These are phyloP conservation scores for Isurus oxyrinchus DNA, from an alignment of 2,113 vertebrate species.

Conservation along the genomic window DNA sequence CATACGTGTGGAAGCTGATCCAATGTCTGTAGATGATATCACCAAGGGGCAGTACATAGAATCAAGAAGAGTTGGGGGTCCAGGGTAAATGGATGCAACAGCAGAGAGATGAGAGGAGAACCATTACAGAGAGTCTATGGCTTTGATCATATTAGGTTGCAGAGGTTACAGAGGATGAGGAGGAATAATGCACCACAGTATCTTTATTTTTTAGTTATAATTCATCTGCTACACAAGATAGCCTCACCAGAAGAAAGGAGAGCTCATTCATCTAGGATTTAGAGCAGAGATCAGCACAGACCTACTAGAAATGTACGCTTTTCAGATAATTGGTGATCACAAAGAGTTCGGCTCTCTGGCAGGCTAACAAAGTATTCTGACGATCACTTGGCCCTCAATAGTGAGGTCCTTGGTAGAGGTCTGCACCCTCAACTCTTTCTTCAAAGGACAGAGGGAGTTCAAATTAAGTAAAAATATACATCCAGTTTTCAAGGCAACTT, in stretches of 20 bases:
- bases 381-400: too few relatives aligned
- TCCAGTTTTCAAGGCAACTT: too few relatives aligned
- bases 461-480: too few relatives aligned
- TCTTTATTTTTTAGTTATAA: neutral
- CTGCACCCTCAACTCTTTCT: too few relatives aligned
- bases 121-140: neutral
- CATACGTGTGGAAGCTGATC: neutral
- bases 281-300: neutral
- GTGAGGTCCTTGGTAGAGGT: too few relatives aligned
- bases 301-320: too few relatives aligned
- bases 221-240: neutral
- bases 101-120: neutral
- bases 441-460: too few relatives aligned
- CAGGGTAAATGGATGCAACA: neutral
- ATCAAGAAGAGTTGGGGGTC: too few relatives aligned
- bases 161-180: neutral
- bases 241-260: neutral
- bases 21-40: neutral
- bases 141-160: neutral
- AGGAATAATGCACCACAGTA: too few relatives aligned
- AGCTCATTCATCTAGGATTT: neutral
- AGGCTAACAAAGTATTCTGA: too few relatives aligned
- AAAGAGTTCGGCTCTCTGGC: neutral
- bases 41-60: neutral
- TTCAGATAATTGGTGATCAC: neutral